Conservation (phyloP, 2,113 vertebrate genomes). For the Crotalus tigris region DNA sequence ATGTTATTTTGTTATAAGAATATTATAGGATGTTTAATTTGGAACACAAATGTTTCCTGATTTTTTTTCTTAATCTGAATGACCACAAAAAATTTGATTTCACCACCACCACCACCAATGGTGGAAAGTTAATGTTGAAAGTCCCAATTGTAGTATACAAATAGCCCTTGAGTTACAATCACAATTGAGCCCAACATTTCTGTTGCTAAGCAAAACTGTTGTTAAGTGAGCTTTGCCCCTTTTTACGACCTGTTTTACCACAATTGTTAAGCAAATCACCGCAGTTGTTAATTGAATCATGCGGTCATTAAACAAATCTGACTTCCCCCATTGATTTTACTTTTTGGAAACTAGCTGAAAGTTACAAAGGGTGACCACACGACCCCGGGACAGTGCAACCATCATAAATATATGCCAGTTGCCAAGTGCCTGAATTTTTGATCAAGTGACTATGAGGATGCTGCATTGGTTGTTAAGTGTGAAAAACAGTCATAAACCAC, state of each 20-base stretch:
- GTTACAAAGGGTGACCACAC: neutral
- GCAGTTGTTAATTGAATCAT: neutral
- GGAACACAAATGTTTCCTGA: neutral
- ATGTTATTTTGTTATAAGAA: constrained; percentile 27
- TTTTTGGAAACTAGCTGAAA: neutral
- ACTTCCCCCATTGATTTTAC: neutral
- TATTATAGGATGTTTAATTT: neutral
- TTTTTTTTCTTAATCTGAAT: constrained; percentile 14
- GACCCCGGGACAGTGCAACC: neutral
- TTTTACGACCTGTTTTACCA: neutral
- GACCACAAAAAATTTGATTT: neutral
- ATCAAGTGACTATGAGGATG: neutral
- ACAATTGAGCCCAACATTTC: neutral
- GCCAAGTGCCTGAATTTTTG: neutral
- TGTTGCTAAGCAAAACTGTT: neutral
- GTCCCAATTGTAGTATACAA: neutral
- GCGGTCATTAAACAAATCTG: neutral
- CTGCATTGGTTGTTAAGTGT: neutral
- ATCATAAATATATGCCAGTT: neutral
- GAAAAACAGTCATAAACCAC: neutral
- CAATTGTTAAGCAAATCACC: neutral
- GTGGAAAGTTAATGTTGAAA: constrained; percentile 14
- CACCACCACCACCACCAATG: neutral
- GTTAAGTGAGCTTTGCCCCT: neutral
- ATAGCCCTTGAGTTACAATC: neutral